phyloP scores from a whole-genome alignment of 2,888 invertebrate genomes.

The Danaus chrysippus region DNA sequence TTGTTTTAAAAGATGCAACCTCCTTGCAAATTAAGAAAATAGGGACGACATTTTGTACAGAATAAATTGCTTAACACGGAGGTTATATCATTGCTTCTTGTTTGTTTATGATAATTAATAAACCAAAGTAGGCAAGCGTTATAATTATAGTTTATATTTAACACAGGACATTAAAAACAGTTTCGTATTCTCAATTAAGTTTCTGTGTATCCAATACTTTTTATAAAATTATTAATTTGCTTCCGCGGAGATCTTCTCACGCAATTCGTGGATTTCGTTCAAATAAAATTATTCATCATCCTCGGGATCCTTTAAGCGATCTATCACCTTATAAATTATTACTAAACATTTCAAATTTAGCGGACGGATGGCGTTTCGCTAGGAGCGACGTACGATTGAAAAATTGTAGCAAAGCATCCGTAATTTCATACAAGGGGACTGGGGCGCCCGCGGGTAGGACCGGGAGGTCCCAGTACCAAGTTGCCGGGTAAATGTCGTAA shows the following conservation, averaged over 20 bases:
- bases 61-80: neutral
- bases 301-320: slow-evolving; percentile 32
- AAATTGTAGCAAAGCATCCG: slow-evolving; percentile 66
- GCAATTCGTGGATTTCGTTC: no score
- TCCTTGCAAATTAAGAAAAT: slow-evolving; percentile 26
- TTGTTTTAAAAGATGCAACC: slow-evolving; percentile 46
- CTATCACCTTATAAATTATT: slow-evolving; percentile 45
- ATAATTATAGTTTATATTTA: no score
- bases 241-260: no score
- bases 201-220: no score
- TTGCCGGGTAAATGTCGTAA: slow-evolving; percentile 18
- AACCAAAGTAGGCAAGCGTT: no score
- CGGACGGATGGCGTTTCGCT: slow-evolving; percentile 48
- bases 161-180: no score
- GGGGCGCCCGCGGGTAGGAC: slow-evolving; percentile 42
- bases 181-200: no score
- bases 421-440: slow-evolving; percentile 57
- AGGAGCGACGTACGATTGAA: slow-evolving; percentile 65
- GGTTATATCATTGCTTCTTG: no score
- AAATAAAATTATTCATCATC: no score
- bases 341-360: slow-evolving; percentile 59
- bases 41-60: slow-evolving; percentile 5
- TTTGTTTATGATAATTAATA: no score
- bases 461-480: slow-evolving; percentile 21
- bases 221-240: no score